A percentile compares a stretch with the other conserved stretches of the same genome.
These are phyloP conservation scores for Hemibagrus guttatus DNA, from an alignment of 2,797 vertebrate genomes.

Conservation along the genomic window DNA sequence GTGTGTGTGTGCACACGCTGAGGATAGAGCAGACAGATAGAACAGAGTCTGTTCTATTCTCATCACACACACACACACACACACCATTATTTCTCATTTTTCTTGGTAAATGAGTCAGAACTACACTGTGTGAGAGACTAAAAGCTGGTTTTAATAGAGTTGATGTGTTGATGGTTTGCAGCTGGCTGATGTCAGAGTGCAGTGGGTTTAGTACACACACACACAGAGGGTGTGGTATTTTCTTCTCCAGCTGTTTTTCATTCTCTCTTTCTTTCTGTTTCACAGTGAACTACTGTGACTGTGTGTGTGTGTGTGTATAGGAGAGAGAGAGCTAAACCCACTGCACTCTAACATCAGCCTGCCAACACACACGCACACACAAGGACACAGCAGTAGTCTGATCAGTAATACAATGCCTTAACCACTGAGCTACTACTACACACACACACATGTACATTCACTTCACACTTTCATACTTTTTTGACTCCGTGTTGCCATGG, in stretches of 20 bases:
- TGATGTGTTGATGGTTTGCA: conserved; percentile 14
- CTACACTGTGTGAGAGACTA: neutral
- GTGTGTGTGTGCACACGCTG: neutral
- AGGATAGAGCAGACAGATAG: neutral
- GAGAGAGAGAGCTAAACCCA: neutral
- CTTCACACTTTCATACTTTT: neutral
- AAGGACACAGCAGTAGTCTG: no score
- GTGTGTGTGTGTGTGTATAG: conserved; percentile 11
- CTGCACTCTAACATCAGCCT: neutral
- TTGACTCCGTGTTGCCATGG: conserved; percentile 17
- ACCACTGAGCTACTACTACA: no score
- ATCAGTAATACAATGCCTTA: no score
- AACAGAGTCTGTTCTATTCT: neutral
- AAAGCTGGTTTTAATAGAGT: conserved; percentile 39
- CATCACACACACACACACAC: no score
- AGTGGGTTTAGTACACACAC: conserved; percentile 29
- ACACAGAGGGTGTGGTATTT: conserved; percentile 20
- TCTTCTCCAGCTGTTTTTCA: conserved; percentile 24
- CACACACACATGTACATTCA: neutral
- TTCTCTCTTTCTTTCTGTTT: neutral
- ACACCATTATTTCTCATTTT: neutral
- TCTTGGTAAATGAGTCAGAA: neutral
- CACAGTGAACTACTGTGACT: neutral
- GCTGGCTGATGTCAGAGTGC: conserved; percentile 34
- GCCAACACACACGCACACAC: neutral